Conservation (phyloP, 2,888 invertebrate genomes). For the Epinotia demarniana region DNA sequence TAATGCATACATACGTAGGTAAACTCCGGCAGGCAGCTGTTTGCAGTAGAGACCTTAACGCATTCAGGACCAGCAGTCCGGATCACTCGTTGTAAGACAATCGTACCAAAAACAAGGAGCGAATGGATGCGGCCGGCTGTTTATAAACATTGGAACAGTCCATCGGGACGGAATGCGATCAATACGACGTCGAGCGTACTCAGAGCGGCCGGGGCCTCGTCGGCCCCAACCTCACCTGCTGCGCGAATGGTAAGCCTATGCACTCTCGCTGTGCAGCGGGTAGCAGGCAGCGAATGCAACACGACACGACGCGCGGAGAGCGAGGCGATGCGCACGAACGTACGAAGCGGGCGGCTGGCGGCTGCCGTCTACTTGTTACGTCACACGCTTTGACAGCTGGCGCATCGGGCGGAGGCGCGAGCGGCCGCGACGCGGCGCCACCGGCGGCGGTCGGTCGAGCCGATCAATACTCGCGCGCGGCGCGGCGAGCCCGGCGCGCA, state of each 20-base stretch:
- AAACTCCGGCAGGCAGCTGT: slow-evolving; percentile 59
- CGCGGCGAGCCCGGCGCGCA: slow-evolving; percentile 14
- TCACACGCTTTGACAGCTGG: slow-evolving; percentile 75
- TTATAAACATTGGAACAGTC: slow-evolving; percentile 80
- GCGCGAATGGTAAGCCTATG: slow-evolving; percentile 61
- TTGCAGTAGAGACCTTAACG: slow-evolving; percentile 57
- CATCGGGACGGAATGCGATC: slow-evolving; percentile 70
- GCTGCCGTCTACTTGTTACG: slow-evolving; percentile 73
- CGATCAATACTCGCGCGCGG: slow-evolving; percentile 56
- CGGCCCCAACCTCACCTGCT: slow-evolving; percentile 72
- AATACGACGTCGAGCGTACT: slow-evolving; percentile 66
- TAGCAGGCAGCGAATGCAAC: slow-evolving; percentile 58
- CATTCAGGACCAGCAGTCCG: slow-evolving; percentile 66
- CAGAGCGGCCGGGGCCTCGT: slow-evolving; percentile 65
- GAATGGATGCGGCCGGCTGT: slow-evolving; percentile 77
- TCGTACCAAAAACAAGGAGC: slow-evolving; percentile 73
- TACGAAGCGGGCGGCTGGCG: slow-evolving; percentile 71
- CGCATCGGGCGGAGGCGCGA: slow-evolving; percentile 53
- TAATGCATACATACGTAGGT: slow-evolving; percentile 61
- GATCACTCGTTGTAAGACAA: slow-evolving; percentile 60
- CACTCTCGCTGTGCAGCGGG: slow-evolving; percentile 61
- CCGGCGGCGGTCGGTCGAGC: slow-evolving; percentile 56
- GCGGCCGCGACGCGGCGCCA: slow-evolving; percentile 60
- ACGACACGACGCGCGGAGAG: slow-evolving; percentile 51
- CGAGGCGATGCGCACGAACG: slow-evolving; percentile 62